Percentiles rank a stretch among this genome's conserved stretches.
Conservation (phyloP, 2,113 vertebrate genomes). For the Crotalus viridis region DNA sequence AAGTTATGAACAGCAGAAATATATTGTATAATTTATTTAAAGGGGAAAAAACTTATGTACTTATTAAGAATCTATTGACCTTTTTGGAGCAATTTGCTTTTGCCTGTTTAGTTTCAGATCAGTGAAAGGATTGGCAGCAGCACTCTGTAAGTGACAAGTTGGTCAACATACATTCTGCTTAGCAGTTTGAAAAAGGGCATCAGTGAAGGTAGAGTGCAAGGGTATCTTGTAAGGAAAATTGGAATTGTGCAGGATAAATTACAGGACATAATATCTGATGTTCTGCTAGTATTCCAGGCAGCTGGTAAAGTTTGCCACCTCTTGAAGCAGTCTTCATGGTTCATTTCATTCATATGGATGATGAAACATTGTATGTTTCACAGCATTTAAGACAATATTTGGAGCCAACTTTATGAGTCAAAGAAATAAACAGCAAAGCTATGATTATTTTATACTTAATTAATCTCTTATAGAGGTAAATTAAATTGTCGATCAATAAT, state of each 20-base stretch:
- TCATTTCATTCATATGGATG: neutral
- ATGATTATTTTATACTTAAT: neutral
- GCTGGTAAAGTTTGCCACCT: neutral
- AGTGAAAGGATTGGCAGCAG: neutral
- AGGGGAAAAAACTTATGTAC: neutral
- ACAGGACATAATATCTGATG: fast-evolving
- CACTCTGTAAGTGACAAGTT: fast-evolving
- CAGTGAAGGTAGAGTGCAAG: neutral
- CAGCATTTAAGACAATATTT: neutral
- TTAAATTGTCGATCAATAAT: neutral
- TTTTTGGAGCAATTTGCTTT: neutral
- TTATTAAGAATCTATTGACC: neutral
- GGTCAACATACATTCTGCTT: neutral
- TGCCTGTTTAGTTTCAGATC: neutral
- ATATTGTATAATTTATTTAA: neutral
- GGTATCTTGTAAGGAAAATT: neutral
- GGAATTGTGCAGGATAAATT: neutral
- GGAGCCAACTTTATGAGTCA: neutral
- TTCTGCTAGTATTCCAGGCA: neutral
- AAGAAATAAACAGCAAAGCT: neutral
- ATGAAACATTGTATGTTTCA: neutral
- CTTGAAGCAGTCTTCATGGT: neutral
- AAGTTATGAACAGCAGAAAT: neutral
- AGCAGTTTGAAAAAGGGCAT: neutral
- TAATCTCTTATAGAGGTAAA: neutral